Percentiles rank a stretch among this genome's conserved stretches.
Conservation (phyloP, 2,797 vertebrate genomes). For the Sardinella longiceps region DNA sequence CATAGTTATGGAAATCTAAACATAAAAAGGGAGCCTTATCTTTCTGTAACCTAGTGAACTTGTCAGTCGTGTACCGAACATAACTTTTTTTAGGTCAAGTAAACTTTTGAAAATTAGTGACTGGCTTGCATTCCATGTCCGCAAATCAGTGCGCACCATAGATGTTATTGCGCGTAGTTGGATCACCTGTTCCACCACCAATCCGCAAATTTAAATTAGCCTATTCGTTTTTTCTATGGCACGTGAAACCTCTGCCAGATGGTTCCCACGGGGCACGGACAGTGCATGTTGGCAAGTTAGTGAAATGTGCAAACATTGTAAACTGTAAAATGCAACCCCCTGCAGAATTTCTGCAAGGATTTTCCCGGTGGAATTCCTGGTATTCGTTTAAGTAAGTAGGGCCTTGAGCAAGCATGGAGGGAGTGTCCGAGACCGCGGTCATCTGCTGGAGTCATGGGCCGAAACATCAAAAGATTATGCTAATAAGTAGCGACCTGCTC, state of each 20-base stretch:
- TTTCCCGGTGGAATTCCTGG: constrained; percentile 54
- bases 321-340: constrained; percentile 45
- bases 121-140: neutral
- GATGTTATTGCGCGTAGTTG: neutral
- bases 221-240: neutral
- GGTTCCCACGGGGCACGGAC: constrained; percentile 6
- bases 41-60: neutral
- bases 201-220: neutral
- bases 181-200: constrained; percentile 4
- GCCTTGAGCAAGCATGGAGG: constrained; percentile 37
- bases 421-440: constrained; percentile 24
- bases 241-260: neutral
- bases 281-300: constrained; percentile 43
- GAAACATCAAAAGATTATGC: constrained; percentile 44
- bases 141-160: neutral
- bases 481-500: constrained; percentile 26
- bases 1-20: neutral
- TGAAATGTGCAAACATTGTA: constrained; percentile 55
- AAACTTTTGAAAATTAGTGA: neutral
- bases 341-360: constrained; percentile 35
- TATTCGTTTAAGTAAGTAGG: constrained; percentile 41
- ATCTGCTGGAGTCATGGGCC: constrained; percentile 5
- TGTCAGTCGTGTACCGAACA: neutral
- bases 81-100: neutral
- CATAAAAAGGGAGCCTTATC: neutral